A percentile compares a stretch with the other conserved stretches of the same genome.
Conservation (phyloP, 2,797 vertebrate genomes). For the Rhabdomys pumilio region DNA sequence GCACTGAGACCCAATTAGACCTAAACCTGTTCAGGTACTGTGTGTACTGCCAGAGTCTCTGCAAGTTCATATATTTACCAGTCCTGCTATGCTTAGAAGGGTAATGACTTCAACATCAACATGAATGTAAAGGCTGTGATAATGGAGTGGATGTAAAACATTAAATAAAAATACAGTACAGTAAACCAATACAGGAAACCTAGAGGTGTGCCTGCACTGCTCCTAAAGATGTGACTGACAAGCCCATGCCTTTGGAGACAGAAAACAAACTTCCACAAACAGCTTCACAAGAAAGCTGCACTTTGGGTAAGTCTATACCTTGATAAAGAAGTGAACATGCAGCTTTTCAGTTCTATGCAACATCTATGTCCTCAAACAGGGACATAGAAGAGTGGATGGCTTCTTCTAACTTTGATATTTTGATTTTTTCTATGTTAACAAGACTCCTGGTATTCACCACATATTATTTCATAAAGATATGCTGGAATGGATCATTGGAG, state of each 20-base stretch:
- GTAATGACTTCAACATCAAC: background rate
- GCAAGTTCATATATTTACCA: background rate
- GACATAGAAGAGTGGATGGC: background rate
- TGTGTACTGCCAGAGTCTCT: background rate
- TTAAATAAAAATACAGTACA: background rate
- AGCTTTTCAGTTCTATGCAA: background rate
- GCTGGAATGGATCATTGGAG: background rate
- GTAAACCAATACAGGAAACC: background rate
- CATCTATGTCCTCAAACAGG: background rate
- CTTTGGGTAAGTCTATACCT: background rate
- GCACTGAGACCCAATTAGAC: background rate
- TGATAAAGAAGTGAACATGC: background rate
- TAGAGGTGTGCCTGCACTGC: background rate
- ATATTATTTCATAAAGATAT: background rate
- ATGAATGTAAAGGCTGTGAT: background rate
- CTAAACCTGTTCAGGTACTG: background rate
- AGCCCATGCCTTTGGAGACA: background rate
- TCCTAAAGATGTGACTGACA: background rate
- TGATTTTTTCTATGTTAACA: background rate
- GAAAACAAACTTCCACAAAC: background rate
- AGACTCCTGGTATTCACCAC: background rate
- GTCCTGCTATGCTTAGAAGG: background rate
- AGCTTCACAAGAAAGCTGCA: background rate
- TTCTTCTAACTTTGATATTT: background rate
- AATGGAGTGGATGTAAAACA: background rate